These are phyloP conservation scores for Hymenochirus boettgeri DNA, from an alignment of 2,113 vertebrate genomes.

Conservation along the genomic window DNA sequence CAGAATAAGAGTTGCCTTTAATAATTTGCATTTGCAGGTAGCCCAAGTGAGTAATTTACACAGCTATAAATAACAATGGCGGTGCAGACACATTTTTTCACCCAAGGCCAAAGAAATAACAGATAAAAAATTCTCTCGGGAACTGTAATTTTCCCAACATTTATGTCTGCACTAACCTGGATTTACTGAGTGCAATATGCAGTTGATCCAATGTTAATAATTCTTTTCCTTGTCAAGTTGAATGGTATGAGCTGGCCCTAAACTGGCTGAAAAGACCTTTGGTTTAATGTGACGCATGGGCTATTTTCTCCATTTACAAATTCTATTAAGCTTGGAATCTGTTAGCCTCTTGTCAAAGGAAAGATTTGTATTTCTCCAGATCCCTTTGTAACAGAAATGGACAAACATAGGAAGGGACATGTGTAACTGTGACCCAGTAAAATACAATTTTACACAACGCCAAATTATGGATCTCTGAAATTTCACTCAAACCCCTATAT, in stretches of 20 bases:
- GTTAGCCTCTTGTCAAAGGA: too few species aligned
- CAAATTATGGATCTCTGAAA: too few species aligned
- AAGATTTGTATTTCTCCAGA: too few species aligned
- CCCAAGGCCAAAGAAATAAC: neutral
- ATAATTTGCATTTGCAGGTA: too few species aligned
- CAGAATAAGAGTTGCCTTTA: too few species aligned
- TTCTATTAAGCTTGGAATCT: neutral
- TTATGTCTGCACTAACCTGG: neutral
- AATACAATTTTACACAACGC: too few species aligned
- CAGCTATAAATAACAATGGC: neutral
- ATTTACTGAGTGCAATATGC: neutral
- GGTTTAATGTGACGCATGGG: neutral
- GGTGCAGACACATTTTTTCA: neutral
- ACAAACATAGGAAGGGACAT: too few species aligned
- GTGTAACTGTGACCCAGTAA: too few species aligned
- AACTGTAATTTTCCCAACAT: neutral
- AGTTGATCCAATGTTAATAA: neutral
- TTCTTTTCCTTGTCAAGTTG: constrained; percentile 14
- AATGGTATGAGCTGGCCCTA: constrained; percentile 9
- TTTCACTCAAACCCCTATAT: too few species aligned
- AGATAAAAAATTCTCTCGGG: neutral
- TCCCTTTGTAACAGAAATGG: too few species aligned
- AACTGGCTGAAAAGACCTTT: constrained; percentile 19
- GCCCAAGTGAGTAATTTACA: too few species aligned
- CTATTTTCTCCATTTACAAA: constrained; percentile 11